Percentiles rank a stretch among this genome's conserved stretches.
These are phyloP conservation scores for Cataglyphis rosenhaueri DNA, from an alignment of 2,888 invertebrate species.

Conservation along the genomic window DNA sequence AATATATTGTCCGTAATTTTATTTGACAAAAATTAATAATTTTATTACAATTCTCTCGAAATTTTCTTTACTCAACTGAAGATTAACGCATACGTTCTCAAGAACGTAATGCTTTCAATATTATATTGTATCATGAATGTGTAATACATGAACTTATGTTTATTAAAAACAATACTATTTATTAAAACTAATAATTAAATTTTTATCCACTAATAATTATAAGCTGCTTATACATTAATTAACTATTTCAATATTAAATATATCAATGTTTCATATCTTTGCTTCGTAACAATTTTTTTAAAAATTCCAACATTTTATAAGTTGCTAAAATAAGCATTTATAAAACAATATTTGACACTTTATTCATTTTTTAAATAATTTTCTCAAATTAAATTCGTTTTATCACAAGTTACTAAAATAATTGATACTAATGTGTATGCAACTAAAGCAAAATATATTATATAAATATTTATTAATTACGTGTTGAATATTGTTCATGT, in stretches of 20 bases:
- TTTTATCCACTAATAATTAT: neutral
- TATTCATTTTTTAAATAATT: neutral
- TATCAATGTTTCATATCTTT: neutral
- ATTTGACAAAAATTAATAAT: conserved; percentile 17
- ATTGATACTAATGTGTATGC: conserved; percentile 12
- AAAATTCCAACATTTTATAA: conserved; percentile 1
- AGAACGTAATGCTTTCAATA: neutral
- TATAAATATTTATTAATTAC: conserved; percentile 51
- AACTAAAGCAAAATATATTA: conserved; percentile 45
- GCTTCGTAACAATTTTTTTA: neutral
- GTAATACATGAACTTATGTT: conserved; percentile 1
- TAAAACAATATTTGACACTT: neutral
- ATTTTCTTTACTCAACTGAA: neutral
- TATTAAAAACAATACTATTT: neutral
- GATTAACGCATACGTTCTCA: neutral
- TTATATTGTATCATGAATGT: neutral
- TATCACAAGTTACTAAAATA: conserved; percentile 52
- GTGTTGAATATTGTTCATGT: neutral
- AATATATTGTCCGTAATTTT: neutral
- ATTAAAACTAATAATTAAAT: no score
- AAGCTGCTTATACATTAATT: neutral
- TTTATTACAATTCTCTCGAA: conserved; percentile 44
- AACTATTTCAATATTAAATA: neutral
- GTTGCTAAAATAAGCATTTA: neutral
- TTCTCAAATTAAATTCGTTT: neutral